Base-by-base conservation (phyloP, 1,140 invertebrate genomes). In the Matsumurasca onukii region DNA sequence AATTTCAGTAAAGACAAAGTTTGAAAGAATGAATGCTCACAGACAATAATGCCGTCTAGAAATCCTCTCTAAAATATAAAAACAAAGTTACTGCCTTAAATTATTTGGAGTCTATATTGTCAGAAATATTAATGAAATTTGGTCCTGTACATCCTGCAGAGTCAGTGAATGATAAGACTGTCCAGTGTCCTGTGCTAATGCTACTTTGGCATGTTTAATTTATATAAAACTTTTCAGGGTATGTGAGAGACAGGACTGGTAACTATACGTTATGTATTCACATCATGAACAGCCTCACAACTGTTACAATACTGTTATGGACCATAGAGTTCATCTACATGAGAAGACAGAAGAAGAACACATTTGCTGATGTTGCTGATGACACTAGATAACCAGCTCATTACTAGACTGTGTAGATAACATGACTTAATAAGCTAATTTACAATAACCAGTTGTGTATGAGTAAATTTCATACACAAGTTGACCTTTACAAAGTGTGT, bases 241-340 rank as follows among this genome's bases (percentile, higher is more conserved):
- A 52, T 24, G 25, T 71, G 0, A 70, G 69, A 39, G 69, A 73
- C 63, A 29, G 22, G 27, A 71, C 34, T 12, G 65, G 59, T 3
- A 69, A 69, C 39, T 74, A 72, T 61, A 64, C 63, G 31, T 17
- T 67, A 12, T 69, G 68, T 48, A 73, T 74, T 5, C 49, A 70
- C 52, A 48, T 73, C 3, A 70, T 71, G 12, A 74, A 71, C 63
- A 22, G 30, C 34, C 55, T 74, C 15, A 69, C 69, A 5, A 1
- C 69, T 3, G 17, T 65, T 0, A 74, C 73, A 1, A 62, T 74
- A n/a, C 13, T 71, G 2, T 17, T 74, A 15, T 74, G 73, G 73
- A 61, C 51, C 9, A 31, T 71, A n/a, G 73, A 74, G 67, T 68
- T 68, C 31, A 15, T 66, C 22, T 59, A 59, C 55, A 59, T 59